Evolutionary conservation across 2,888 invertebrate species (phyloP), one percentile per base, ranked within the genome.

Genomic region (Erpobdella octoculata): DNA sequence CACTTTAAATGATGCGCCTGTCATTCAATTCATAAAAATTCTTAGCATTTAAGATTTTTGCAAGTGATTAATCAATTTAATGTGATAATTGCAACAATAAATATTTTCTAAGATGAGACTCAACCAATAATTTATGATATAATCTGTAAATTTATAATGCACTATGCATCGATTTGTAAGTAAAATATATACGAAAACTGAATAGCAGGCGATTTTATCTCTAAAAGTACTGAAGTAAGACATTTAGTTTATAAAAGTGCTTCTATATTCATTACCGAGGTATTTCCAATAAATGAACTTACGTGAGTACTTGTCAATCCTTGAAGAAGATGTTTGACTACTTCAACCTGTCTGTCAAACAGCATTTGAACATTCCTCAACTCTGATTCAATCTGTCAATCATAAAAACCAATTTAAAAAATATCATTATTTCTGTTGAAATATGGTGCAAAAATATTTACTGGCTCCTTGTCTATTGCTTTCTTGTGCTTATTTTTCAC

Each of bases 291-390:
- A n/a, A n/a, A n/a, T n/a, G n/a, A n/a, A 73, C 76, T 75, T 79
- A 86, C 86, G 81, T 92, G 92, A 18, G 91, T 91, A 77, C 91
- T 90, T 76, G 89, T 88, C 28, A 93, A 88, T 37, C 92, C 91
- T 83, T 93, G 93, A 76, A 93, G 83, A 15, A 93, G 85, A 69
- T 93, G 83, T 81, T 91, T 91, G 18, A 92, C 92, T 73, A 92
- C 90, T 84, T 94, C 93, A 18, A 90, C 89, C 84, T 94, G 93
- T 68, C 92, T 88, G 83, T 93, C 93, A 81, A 92, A 94, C 80
- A 93, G 93, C 8, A 91, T 89, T 83, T 93, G 93, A 8, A 92
- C 91, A 76, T 90, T 87, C 78, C 91, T 87, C 78, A 93, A 84
- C 83, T 94, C 93, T 76, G 90, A 87, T 84, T 93, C 93, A 73